phyloP scores from a whole-genome alignment of 1,140 invertebrate species.

The Nephila pilipes region DNA sequence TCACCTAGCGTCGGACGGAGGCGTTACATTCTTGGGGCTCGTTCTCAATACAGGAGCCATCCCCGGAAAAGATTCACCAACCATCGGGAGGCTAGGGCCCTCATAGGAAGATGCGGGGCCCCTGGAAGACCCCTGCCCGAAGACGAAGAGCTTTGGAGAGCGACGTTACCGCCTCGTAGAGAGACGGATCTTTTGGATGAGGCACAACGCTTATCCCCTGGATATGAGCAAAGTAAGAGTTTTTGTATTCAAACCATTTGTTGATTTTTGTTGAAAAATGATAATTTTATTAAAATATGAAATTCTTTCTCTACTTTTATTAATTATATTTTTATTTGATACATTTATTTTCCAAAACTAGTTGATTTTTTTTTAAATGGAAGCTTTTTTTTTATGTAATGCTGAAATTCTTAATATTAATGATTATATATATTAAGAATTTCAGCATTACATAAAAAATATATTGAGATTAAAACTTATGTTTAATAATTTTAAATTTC shows the following conservation, averaged over 20 bases:
- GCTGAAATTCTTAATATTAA: too few species aligned
- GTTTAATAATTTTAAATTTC: too few species aligned
- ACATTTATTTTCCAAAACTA: too few species aligned
- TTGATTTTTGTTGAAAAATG: too few species aligned
- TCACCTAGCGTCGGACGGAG: neutral
- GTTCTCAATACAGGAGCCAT: neutral
- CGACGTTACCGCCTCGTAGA: neutral
- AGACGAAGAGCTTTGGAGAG: slow-evolving; percentile 40
- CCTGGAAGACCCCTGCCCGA: slow-evolving; percentile 12
- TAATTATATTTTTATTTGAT: too few species aligned
- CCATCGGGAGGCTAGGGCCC: slow-evolving; percentile 47
- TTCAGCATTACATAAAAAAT: too few species aligned
- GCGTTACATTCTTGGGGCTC: neutral
- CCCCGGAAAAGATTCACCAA: slow-evolving; percentile 50
- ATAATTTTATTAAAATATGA: too few species aligned
- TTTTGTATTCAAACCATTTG: neutral
- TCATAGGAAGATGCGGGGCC: slow-evolving; percentile 37
- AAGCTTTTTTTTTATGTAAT: too few species aligned
- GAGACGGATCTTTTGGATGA: neutral
- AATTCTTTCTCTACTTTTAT: too few species aligned
- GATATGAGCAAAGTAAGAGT: slow-evolving; percentile 32
- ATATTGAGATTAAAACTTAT: too few species aligned
- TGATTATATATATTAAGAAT: too few species aligned
- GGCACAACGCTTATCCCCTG: neutral
- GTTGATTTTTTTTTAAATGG: too few species aligned